These are phyloP conservation scores for Spilosoma lubricipeda DNA, from an alignment of 2,888 invertebrate genomes.

Conservation along the genomic window DNA sequence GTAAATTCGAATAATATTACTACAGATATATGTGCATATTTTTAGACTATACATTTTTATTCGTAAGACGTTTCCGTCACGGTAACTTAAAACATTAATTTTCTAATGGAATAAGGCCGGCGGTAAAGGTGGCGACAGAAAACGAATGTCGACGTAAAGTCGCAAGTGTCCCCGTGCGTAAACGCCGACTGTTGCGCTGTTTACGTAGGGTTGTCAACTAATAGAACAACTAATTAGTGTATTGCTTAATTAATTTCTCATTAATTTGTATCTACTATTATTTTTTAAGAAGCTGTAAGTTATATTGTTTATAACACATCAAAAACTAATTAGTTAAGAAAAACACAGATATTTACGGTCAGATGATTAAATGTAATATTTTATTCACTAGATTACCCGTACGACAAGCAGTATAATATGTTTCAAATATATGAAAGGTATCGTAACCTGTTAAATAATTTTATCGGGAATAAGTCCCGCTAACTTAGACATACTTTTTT, in stretches of 20 bases:
- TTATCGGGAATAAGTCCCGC: too few relatives aligned
- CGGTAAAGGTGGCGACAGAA: constrained; percentile 75
- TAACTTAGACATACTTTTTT: too few relatives aligned
- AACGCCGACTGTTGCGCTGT: constrained; percentile 73
- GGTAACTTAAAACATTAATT: constrained; percentile 86
- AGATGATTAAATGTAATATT: too few relatives aligned
- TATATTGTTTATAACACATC: background rate
- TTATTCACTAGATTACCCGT: too few relatives aligned
- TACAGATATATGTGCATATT: constrained; percentile 21
- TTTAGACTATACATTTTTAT: constrained; percentile 53
- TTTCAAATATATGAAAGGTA: too few relatives aligned
- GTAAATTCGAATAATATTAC: too few relatives aligned
- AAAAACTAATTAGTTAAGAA: too few relatives aligned
- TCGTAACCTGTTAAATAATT: too few relatives aligned
- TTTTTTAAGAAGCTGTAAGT: background rate
- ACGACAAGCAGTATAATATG: too few relatives aligned
- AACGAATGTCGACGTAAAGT: constrained; percentile 63
- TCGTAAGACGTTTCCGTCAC: constrained; percentile 55
- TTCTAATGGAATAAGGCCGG: constrained; percentile 85
- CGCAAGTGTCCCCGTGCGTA: constrained; percentile 78
- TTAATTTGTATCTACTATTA: background rate
- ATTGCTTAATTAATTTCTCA: too few relatives aligned
- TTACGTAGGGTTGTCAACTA: constrained; percentile 32
- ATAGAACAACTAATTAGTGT: background rate
- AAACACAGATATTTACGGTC: too few relatives aligned